phyloP scores from a whole-genome alignment of 2,113 vertebrate species.

The Cromileptes altivelis region DNA sequence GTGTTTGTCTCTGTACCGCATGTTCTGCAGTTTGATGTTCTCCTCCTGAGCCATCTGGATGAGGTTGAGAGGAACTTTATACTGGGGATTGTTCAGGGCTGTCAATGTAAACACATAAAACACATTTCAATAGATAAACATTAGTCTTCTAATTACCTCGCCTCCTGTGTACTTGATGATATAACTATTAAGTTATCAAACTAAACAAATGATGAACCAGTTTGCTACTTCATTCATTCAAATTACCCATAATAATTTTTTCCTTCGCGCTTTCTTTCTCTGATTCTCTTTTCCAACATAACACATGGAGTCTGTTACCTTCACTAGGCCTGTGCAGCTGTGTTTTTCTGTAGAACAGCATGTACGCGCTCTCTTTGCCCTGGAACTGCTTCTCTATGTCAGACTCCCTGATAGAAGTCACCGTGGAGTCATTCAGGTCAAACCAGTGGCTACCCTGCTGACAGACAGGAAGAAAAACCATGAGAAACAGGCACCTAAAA shows the following conservation, averaged over 20 bases:
- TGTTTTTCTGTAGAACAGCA: conserved; percentile 96
- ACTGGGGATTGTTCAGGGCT: conserved; percentile 90
- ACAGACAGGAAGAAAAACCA: conserved; percentile 45
- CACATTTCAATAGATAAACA: background rate
- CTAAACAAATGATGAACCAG: background rate
- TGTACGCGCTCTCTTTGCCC: conserved; percentile 98
- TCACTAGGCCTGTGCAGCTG: conserved; percentile 88
- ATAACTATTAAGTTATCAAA: background rate
- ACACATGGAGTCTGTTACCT: conserved; percentile 82
- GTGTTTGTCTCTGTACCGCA: conserved; percentile 83
- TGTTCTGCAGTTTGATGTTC: conserved; percentile 87
- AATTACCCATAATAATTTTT: background rate
- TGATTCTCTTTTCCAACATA: background rate
- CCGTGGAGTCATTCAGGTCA: conserved; percentile 94
- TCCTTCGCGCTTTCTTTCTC: background rate
- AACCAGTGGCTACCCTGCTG: conserved; percentile 90
- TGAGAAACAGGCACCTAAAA: conserved; percentile 46
- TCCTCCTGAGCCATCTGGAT: conserved; percentile 89
- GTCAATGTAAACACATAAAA: conserved; percentile 57
- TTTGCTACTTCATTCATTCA: background rate
- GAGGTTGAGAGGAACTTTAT: conserved; percentile 89
- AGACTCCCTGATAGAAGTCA: conserved; percentile 90
- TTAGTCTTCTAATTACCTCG: background rate
- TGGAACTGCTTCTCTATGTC: conserved; percentile 96
- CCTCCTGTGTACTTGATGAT: background rate